Evolutionary conservation across 2,888 invertebrate genomes (phyloP).

Genomic region (Leptarthrus brevirostris): DNA sequence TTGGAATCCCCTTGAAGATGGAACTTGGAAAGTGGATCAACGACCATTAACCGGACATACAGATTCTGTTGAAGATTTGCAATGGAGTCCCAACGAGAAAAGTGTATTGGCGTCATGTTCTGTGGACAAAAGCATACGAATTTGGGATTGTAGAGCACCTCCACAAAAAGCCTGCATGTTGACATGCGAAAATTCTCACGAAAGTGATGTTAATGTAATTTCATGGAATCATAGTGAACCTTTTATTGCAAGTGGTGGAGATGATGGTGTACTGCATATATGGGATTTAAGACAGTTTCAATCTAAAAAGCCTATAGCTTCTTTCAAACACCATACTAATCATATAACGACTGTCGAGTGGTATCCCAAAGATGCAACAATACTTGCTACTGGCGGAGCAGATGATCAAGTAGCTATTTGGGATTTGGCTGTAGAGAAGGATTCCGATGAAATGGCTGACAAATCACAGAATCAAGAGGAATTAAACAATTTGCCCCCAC

Average conservation of each 20-base stretch:
- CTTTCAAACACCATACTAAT: conserved; percentile 94
- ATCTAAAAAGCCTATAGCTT: conserved; percentile 83
- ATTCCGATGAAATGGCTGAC: conserved; percentile 70
- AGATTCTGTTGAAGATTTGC: conserved; percentile 95
- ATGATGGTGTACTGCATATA: conserved; percentile 92
- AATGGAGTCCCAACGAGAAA: conserved; percentile 97
- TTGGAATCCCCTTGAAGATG: conserved; percentile 86
- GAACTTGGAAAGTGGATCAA: conserved; percentile 91
- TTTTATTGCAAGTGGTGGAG: conserved; percentile 92
- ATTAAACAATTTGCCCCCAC: conserved; percentile 86
- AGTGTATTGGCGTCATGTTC: conserved; percentile 91
- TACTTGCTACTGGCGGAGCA: conserved; percentile 91
- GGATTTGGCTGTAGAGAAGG: conserved; percentile 93
- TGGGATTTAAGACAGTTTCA: conserved; percentile 95
- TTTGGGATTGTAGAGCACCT: conserved; percentile 94
- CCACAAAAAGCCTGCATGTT: conserved; percentile 93
- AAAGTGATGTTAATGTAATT: conserved; percentile 95
- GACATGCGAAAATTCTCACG: conserved; percentile 85
- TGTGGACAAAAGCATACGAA: conserved; percentile 88
- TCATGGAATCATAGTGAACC: conserved; percentile 95
- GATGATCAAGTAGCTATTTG: conserved; percentile 97
- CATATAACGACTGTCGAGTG: conserved; percentile 97
- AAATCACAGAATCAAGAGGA: conserved; percentile 75
- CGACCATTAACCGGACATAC: conserved; percentile 88
- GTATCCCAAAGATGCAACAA: conserved; percentile 93